Conservation (phyloP, 2,888 invertebrate species). For the Augiades crinisus region DNA sequence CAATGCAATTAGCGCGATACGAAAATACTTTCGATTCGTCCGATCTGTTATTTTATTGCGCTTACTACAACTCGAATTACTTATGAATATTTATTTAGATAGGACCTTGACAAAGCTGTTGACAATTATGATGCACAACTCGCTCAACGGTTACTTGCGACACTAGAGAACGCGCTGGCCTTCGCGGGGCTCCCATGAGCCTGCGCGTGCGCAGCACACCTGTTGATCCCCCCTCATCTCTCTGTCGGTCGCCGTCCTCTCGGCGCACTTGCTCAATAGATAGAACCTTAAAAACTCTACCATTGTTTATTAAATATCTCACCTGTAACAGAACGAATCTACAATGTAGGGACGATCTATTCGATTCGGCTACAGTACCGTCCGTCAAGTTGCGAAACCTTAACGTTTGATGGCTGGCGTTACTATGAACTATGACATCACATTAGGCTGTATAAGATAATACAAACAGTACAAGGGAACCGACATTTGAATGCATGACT, state of each 20-base stretch:
- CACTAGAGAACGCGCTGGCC: slow-evolving; percentile 60
- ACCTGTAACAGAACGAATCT: slow-evolving; percentile 12
- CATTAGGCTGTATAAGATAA: slow-evolving; percentile 57
- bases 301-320: slow-evolving; percentile 20
- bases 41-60: not conserved
- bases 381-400: slow-evolving; percentile 60
- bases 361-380: slow-evolving; percentile 29
- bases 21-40: not conserved
- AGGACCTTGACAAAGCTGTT: slow-evolving; percentile 15
- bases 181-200: slow-evolving; percentile 65
- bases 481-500: slow-evolving; percentile 69
- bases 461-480: slow-evolving; percentile 68
- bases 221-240: slow-evolving; percentile 52
- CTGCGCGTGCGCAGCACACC: slow-evolving; percentile 59
- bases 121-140: slow-evolving; percentile 20
- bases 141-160: slow-evolving; percentile 42
- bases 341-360: slow-evolving; percentile 14
- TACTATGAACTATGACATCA: slow-evolving; percentile 72
- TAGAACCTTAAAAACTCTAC: slow-evolving; percentile 30
- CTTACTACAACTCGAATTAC: not conserved
- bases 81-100: not conserved
- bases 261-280: slow-evolving; percentile 53
- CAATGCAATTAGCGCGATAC: slow-evolving; percentile 7
- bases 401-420: slow-evolving; percentile 54
- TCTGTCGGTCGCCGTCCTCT: slow-evolving; percentile 37